phyloP scores from a whole-genome alignment of 1,140 invertebrate genomes.

The Portunus trituberculatus region DNA sequence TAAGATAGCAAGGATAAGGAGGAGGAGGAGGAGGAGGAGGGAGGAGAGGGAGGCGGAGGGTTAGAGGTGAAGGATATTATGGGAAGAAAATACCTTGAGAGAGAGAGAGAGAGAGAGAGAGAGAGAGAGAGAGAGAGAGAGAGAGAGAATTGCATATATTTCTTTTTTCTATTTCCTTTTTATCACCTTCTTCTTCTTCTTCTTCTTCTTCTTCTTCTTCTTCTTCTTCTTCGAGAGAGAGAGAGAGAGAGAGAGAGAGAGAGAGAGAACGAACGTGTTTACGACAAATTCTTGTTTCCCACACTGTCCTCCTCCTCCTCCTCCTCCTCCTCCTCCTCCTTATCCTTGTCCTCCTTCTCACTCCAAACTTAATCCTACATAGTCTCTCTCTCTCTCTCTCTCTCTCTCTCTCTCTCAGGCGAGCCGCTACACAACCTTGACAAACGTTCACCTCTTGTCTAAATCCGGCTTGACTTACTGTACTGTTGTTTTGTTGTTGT shows the following conservation, averaged over 20 bases:
- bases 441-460: not conserved
- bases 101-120: not conserved
- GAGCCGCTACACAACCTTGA: not conserved
- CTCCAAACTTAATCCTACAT: too few species aligned
- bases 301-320: not conserved
- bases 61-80: not conserved
- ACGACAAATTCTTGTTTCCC: constrained; percentile 25
- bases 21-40: not conserved
- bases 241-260: constrained; percentile 1
- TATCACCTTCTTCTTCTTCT: too few species aligned
- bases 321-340: not conserved
- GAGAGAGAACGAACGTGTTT: not conserved
- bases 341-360: not conserved
- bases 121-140: not conserved
- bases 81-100: not conserved
- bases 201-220: too few species aligned
- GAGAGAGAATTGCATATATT: not conserved
- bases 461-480: not conserved
- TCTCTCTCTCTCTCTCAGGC: not conserved
- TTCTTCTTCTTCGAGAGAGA: not conserved
- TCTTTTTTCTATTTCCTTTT: too few species aligned
- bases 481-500: not conserved
- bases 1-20: not conserved
- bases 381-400: too few species aligned
- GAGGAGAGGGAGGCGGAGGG: not conserved